Conservation (phyloP, 2,113 vertebrate genomes). For the Limnothrissa miodon region DNA sequence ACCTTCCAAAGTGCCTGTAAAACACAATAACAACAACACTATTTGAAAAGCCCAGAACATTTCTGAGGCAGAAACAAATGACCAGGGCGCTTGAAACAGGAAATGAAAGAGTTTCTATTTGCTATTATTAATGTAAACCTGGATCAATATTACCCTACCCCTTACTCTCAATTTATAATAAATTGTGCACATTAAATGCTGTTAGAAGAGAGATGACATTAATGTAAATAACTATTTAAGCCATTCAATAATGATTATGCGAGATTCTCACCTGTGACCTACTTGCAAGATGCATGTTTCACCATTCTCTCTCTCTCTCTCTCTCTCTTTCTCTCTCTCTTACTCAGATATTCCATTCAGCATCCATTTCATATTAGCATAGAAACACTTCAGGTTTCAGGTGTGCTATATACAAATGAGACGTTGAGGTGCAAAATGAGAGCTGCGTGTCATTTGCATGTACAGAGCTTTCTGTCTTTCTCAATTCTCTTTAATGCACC, state of each 20-base stretch:
- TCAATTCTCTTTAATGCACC: neutral
- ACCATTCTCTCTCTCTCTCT: neutral
- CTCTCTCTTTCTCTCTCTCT: neutral
- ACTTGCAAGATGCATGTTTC: constrained; percentile 2
- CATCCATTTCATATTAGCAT: neutral
- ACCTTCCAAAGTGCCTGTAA: neutral
- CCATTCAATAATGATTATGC: neutral
- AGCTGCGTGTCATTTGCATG: neutral
- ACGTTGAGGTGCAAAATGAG: neutral
- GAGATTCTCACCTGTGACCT: neutral
- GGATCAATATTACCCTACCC: neutral
- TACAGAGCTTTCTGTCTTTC: neutral
- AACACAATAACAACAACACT: neutral
- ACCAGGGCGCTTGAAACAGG: neutral
- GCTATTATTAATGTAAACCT: neutral
- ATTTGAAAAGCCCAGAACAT: neutral
- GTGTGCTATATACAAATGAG: neutral
- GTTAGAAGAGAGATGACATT: neutral
- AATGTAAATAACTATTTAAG: constrained; percentile 13
- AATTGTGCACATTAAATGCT: neutral
- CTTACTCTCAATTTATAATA: neutral
- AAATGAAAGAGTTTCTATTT: neutral
- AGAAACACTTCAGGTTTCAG: neutral
- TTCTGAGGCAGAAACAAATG: neutral
- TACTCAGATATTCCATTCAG: no score